Evolutionary conservation across 2,113 vertebrate species (phyloP).

Genomic region (Lophotis ruficrista): DNA sequence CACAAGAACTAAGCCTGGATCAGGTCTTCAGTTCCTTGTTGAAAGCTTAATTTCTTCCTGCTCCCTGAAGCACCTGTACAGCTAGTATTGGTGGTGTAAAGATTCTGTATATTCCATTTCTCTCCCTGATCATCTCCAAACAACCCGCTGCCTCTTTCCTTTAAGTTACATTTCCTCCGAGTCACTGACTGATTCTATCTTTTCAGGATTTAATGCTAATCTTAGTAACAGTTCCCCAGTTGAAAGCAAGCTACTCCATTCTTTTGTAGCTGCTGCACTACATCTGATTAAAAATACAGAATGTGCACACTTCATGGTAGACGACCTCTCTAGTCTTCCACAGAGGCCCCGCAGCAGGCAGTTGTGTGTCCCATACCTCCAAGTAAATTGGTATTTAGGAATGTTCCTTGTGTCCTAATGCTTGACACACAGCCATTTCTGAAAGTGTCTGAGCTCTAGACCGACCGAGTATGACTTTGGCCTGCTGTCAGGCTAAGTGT

Average conservation of each 20-base stretch:
- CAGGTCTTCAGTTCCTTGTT: neutral
- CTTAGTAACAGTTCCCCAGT: neutral
- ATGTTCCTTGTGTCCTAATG: neutral
- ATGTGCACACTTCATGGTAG: neutral
- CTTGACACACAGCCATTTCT: accelerated
- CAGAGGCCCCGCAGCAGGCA: neutral
- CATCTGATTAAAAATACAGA: neutral
- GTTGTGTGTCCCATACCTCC: neutral
- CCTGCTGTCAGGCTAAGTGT: neutral
- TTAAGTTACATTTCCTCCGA: neutral
- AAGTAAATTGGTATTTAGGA: neutral
- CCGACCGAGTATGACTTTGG: neutral
- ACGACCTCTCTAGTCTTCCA: neutral
- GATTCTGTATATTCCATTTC: neutral
- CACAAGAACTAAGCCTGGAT: neutral
- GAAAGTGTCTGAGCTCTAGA: neutral
- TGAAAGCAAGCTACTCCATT: neutral
- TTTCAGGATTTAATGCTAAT: neutral
- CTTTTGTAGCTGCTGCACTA: neutral
- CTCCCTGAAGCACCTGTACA: neutral
- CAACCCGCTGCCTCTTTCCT: neutral
- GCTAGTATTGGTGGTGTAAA: neutral
- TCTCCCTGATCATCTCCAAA: neutral
- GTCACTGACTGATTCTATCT: neutral
- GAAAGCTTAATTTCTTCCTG: neutral